These are phyloP conservation scores for Ctena decussata DNA, from an alignment of 2,888 invertebrate species.

Conservation along the genomic window DNA sequence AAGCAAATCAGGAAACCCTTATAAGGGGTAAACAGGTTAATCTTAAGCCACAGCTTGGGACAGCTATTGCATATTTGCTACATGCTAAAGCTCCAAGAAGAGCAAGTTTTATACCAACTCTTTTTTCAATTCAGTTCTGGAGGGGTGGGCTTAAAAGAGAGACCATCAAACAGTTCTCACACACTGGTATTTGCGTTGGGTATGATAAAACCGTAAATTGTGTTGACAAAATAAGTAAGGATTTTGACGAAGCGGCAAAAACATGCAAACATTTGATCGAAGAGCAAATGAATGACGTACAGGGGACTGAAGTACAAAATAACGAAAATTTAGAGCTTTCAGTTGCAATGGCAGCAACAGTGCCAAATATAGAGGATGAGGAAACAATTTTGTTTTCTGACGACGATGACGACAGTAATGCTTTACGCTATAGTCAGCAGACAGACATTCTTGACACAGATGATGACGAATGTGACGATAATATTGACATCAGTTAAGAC, in stretches of 20 bases:
- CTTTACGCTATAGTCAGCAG: background rate
- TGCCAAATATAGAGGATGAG: constrained; percentile 15
- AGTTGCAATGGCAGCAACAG: background rate
- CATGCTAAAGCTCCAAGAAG: constrained; percentile 23
- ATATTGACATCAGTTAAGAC: background rate
- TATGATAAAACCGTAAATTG: constrained; percentile 22
- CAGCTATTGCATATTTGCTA: constrained; percentile 20
- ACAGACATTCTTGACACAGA: background rate
- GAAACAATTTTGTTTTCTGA: background rate
- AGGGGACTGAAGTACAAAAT: background rate
- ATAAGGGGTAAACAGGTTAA: background rate
- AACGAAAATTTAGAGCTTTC: background rate
- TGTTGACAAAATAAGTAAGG: constrained; percentile 27
- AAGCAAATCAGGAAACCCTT: constrained; percentile 11
- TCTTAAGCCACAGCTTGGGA: constrained; percentile 35
- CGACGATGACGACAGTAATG: background rate
- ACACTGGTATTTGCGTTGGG: constrained; percentile 38
- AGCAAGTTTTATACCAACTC: constrained; percentile 26
- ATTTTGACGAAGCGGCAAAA: background rate
- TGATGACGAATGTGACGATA: background rate
- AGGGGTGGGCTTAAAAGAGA: constrained; percentile 51
- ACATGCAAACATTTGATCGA: background rate
- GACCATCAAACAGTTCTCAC: constrained; percentile 38
- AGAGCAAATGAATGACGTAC: background rate
- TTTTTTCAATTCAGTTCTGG: constrained; percentile 53